Evolutionary conservation across 1,140 invertebrate species (phyloP), one percentile per base, ranked within the genome.

Genomic region (Choristoneura fumiferana): DNA sequence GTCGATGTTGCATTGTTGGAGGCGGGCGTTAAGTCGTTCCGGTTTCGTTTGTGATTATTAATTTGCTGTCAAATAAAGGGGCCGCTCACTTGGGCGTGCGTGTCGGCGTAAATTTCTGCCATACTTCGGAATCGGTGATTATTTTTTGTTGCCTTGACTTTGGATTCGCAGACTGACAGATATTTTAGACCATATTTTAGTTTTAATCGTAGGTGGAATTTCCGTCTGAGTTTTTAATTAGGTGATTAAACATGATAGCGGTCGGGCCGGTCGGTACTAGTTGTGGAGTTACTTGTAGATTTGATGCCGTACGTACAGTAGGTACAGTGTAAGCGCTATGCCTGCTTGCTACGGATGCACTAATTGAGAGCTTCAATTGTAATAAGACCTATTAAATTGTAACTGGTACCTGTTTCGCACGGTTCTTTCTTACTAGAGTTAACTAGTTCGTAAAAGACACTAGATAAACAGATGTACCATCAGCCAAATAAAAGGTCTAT

Each of bases 61-160:
- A 89, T 87, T 89, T 85, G 85, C 85, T 87, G 85, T 88, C 84
- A 88, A 87, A 88, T 88, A 88, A 87, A 88, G 83, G 81, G 84
- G 84, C 85, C 82, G 82, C 83, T 81, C 74, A 72, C 75, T 84
- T 82, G 84, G 84, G 85, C 81, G 84, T 87, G 79, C 82, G 85
- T 84, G 82, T 88, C 78, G 74, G 79, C 71, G 83, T 81, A 80
- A 88, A 88, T 88, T 81, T 88, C 84, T 88, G 82, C 84, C 82
- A 87, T 88, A 85, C 82, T 88, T 84, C 65, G 82, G 76, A 83
- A 88, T 85, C 82, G 75, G 73, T 78, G 80, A 86, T 79, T 81
- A 79, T 83, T 81, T 83, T 84, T 85, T 85, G 80, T 78, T 81
- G 74, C 63, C 69, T 69, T 71, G 74, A 72, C 78, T 73, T 63